Conservation (phyloP, 2,113 vertebrate species). For the Tupaia chinensis region DNA sequence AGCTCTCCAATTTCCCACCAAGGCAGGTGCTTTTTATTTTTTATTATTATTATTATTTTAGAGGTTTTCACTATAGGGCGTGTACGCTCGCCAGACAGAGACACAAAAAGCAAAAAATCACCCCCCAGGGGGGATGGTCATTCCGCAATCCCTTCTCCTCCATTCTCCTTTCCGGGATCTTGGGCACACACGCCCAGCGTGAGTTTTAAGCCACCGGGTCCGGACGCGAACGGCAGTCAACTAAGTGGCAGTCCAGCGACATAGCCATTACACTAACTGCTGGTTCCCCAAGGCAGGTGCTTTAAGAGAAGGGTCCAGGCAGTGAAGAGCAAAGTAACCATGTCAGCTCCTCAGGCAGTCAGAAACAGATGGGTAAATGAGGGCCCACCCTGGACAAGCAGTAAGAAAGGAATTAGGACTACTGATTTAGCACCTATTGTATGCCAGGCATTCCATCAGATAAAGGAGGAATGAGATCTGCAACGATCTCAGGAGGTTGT, state of each 20-base stretch:
- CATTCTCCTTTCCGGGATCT: too few species aligned
- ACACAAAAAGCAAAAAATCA: too few species aligned
- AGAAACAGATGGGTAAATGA: fast-evolving
- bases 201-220: too few species aligned
- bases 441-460: not conserved
- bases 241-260: too few species aligned
- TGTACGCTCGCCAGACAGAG: too few species aligned
- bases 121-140: too few species aligned
- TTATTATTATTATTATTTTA: too few species aligned
- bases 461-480: not conserved
- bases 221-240: too few species aligned
- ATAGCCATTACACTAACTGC: too few species aligned
- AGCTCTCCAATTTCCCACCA: not conserved
- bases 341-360: not conserved
- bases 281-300: not conserved
- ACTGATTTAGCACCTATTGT: not conserved
- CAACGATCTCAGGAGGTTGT: not conserved
- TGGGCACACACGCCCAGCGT: too few species aligned
- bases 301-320: not conserved
- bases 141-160: too few species aligned
- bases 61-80: too few species aligned
- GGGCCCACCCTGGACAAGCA: not conserved
- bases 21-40: not conserved
- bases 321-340: fast-evolving
- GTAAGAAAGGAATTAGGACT: fast-evolving